Evolutionary conservation across 2,888 invertebrate species (phyloP), one percentile per base, ranked within the genome.

Genomic region (Drosophila ustulata): DNA sequence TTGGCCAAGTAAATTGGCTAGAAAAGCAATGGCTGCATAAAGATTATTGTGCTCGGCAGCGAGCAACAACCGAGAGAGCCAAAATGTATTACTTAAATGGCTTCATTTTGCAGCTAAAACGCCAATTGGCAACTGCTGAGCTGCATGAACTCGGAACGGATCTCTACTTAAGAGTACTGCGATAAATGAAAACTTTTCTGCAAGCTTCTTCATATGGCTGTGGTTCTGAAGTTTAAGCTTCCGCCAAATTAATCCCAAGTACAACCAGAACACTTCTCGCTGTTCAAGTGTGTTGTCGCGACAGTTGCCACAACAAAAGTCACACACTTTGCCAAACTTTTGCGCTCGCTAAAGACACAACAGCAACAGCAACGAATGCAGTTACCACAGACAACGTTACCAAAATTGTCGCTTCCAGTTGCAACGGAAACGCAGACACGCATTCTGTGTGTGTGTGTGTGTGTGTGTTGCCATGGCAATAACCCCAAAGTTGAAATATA

Each of bases 221-320:
- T 8, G 7, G 39, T 53, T 61, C 51, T 59, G 47, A 77, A 80
- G 72, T 81, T 82, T 72, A 75, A 64, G 77, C 72, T 80, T 89
- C 59, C 79, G 89, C 79, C 81, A 89, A 87, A 85, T 85, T 89
- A 87, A 87, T 71, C 81, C 75, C 81, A 81, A 84, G 87, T 81
- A 59, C 41, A 25, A 49, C 37, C 4, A 30, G 6, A 30, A 30
- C 30, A 30, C 6, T 5, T 30, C 30, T 7, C 6, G 5, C 30
- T 30, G 28, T 18, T 18, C 23, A 13, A 25, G 43, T 52, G 52
- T 52, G 61, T 32, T 59, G 41, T 66, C 66, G 62, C 79, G 63
- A 65, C 62, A 68, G 59, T 25, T 43, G 58, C 71, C 78, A 62
- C 80, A 56, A 47, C 59, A 67, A 47, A 78, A 84, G 78, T 82